Base-by-base conservation (phyloP, 2,113 vertebrate genomes). In the Melanerpes formicivorus region DNA sequence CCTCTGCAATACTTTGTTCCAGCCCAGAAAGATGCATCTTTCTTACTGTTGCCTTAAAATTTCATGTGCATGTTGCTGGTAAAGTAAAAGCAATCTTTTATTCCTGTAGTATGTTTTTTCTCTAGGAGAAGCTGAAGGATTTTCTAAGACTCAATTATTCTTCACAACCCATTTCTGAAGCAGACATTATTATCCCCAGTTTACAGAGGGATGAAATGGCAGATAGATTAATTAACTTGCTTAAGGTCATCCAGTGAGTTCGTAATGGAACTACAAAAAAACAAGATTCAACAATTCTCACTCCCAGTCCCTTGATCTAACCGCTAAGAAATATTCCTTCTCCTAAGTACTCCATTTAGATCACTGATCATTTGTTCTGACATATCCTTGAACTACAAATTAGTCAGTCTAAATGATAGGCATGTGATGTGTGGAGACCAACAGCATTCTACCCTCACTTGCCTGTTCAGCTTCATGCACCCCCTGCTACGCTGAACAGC, bases 191-290 rank as follows among this genome's bases (percentile, higher is more conserved):
- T 89, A 85, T 83, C 44, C 58, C 8, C 34, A 59, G 76, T 80
- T 96, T 95, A 83, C 76, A 91, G 79, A 90, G 25, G 82, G 44
- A 77, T 90, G 52, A 90, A 92, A 88, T 55, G 58, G 80, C 65
- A 94, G 46, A 82, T 37, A 88, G 84, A 91, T 92, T 96, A 95
- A 95, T 92, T 91, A 92, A 92, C 84, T 95, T 50, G 29, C 76
- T 75, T 82, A 80, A 94, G 89, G 84, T 94, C 82, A 88, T 40
- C 46, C 79, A 80, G 19, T 34, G 65, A 91, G 58, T 50, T 87
- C 88, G 69, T 58, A 91, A 71, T 6, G 11, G 29, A 91, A 48
- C 44, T 83, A 62, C 3, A 1, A 87, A 92, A 88, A 65, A 9
- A 5, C 13, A 73, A 82, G 48, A 75, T 80, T 89, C 67, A 93